phyloP scores from a whole-genome alignment of 2,797 vertebrate genomes.

The Amblyraja radiata region DNA sequence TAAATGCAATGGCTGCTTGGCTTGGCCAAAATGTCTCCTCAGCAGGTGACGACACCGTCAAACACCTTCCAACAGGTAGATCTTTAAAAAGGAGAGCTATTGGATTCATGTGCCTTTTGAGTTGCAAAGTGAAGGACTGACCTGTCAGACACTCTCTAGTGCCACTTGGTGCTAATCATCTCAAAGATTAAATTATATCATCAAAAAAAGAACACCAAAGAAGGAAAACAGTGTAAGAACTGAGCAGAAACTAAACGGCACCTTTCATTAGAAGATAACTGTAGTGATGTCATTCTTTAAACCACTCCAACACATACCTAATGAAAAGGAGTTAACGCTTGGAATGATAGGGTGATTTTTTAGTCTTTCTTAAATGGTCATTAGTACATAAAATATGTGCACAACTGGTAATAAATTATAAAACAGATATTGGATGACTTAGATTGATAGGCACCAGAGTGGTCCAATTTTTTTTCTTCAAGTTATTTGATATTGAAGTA shows the following conservation, averaged over 20 bases:
- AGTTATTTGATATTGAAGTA: background rate
- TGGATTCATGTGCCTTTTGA: background rate
- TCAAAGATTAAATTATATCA: background rate
- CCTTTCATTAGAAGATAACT: background rate
- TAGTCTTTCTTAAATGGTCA: slow-evolving; percentile 13
- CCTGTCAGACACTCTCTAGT: background rate
- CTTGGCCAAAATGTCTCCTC: too few relatives aligned
- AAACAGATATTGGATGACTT: background rate
- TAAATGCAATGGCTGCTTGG: background rate
- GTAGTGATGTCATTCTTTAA: background rate
- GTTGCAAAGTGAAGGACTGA: background rate
- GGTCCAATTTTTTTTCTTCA: background rate
- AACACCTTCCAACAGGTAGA: background rate
- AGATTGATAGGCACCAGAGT: background rate
- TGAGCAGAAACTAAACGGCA: background rate
- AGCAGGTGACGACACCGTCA: background rate
- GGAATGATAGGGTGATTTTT: background rate
- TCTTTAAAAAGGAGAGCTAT: background rate
- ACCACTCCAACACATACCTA: background rate
- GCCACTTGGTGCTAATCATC: background rate
- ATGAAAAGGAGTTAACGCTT: background rate
- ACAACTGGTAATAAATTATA: background rate
- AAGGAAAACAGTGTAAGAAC: background rate
- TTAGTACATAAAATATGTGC: slow-evolving; percentile 11
- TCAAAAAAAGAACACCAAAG: background rate